Base-by-base conservation (phyloP, 2,888 invertebrate genomes). In the Aleiodes testaceus region DNA sequence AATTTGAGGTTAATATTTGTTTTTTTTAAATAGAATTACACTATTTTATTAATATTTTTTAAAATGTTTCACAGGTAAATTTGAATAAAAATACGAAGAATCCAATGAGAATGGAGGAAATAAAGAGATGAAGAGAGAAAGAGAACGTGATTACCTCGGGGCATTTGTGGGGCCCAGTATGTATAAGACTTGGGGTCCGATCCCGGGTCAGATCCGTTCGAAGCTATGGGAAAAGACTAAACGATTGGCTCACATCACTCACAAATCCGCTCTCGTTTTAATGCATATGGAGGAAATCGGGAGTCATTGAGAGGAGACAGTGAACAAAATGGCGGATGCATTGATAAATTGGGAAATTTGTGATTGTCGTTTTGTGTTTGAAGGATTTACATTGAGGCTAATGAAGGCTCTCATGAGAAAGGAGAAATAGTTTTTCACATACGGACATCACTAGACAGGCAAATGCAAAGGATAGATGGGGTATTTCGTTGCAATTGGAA, bases 241-340 rank as follows among this genome's bases (percentile, higher is more conserved):
- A 85, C 85, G 86, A 86, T 87, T 84, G 86, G 86, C 86, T 86
- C 87, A 87, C 86, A 87, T 86, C 87, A 85, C 85, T 85, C 84
- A 82, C 83, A 83, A 59, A 83, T 81, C 81, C 79, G 79, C 68
- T 72, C 71, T 74, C 59, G 67, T 70, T 47, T 47, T 63, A 63
- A 44, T 61, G 45, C 45, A 36, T 66, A 22, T 45, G 45, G 36
- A 50, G 22, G 12, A 59, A 59, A 59, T 59, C 36, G 14, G 36
- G 14, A 42, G 59, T 16, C n/a, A 49, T 59, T 6, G 53, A 26
- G 53, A 11, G 26, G 53, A 7, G 26, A 59, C 26, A 52, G 50
- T 3, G 22, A 4, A 22, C 9, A 12, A 20, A 64, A 50, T n/a
- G 3, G 16, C 16, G 14, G 30, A 50, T 16, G 26, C 36, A 7